Evolutionary conservation across 2,797 vertebrate genomes (phyloP).

Genomic region (Babyrousa celebensis): DNA sequence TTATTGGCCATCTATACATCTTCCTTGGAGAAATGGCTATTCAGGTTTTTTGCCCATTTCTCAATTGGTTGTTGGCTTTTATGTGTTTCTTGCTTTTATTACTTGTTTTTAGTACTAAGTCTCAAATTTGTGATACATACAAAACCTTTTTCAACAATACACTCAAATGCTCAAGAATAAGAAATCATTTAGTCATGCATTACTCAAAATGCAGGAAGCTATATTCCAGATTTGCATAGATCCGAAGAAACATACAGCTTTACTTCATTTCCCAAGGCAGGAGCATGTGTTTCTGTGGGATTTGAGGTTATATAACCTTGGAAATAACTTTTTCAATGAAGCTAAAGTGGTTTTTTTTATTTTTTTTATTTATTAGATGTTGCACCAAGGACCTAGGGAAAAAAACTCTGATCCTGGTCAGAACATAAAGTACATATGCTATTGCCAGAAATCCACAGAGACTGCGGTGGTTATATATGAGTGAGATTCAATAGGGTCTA

Average conservation of each 20-base stretch:
- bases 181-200: slow-evolving; percentile 2
- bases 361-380: neutral
- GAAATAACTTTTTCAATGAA: neutral
- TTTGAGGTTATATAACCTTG: neutral
- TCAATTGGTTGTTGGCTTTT: too few relatives aligned
- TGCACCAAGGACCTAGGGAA: neutral
- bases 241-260: neutral
- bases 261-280: neutral
- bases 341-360: neutral
- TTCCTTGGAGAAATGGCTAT: too few relatives aligned
- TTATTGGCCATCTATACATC: too few relatives aligned
- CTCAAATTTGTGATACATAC: neutral
- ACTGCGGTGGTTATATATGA: neutral
- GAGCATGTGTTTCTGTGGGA: neutral
- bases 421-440: neutral
- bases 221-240: neutral
- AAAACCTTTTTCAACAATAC: neutral
- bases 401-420: neutral
- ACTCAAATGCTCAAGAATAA: neutral
- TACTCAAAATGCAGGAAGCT: neutral
- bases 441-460: neutral
- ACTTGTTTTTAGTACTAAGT: neutral
- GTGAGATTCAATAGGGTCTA: neutral
- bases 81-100: neutral
- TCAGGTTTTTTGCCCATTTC: too few relatives aligned